Percentiles rank a stretch among this genome's conserved stretches.
Conservation (phyloP, 1,140 invertebrate species). For the Bombus confusus region DNA sequence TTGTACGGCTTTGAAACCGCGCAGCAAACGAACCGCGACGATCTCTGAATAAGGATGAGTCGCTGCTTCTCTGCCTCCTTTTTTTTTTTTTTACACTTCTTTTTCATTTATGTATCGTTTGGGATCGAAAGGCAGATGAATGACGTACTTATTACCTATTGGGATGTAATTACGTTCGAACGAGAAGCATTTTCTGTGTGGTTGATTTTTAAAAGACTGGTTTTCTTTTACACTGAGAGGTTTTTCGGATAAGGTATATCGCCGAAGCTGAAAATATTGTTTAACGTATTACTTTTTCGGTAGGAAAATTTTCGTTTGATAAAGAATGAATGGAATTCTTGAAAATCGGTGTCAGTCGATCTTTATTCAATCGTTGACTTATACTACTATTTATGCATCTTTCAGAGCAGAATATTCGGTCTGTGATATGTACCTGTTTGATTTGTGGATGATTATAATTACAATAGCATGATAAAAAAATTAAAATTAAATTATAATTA, state of each 20-base stretch:
- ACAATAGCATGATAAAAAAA: not conserved
- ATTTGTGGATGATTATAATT: not conserved
- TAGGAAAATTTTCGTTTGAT: not conserved
- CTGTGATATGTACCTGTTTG: not conserved
- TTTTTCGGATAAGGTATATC: not conserved
- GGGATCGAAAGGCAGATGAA: not conserved
- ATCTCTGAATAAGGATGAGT: not conserved
- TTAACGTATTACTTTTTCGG: too few relatives aligned
- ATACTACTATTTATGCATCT: conserved; percentile 16
- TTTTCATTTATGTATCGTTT: not conserved
- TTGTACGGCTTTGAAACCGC: not conserved
- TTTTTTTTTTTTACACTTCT: not conserved
- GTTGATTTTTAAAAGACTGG: not conserved
- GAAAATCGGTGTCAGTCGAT: not conserved
- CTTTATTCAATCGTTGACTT: conserved; percentile 2
- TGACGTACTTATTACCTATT: not conserved
- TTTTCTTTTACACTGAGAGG: not conserved
- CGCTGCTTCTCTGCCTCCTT: not conserved
- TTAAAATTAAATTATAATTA: not conserved
- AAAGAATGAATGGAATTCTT: not conserved
- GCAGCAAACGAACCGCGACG: conserved; percentile 20
- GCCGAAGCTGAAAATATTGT: not conserved
- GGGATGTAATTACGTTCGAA: not conserved
- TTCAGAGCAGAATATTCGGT: not conserved
- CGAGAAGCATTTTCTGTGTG: not conserved